Evolutionary conservation across 2,888 invertebrate species (phyloP).

Genomic region (Latrodectus elegans): DNA sequence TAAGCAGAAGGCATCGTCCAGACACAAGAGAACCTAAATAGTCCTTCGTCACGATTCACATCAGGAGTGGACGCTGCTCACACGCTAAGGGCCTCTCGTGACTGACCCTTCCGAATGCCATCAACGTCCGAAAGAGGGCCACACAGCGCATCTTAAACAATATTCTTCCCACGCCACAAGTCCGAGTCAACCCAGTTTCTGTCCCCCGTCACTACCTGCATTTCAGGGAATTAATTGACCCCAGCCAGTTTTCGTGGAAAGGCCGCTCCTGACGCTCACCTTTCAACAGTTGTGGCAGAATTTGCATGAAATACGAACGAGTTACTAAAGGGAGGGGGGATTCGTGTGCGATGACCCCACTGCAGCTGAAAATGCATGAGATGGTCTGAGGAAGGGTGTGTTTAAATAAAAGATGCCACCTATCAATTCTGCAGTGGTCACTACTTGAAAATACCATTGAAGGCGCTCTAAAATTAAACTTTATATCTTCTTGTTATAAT

Average conservation of each 20-base stretch:
- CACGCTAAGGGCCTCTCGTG: conserved; percentile 39
- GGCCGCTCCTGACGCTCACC: conserved; percentile 32
- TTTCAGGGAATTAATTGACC: conserved; percentile 60
- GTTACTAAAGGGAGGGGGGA: not conserved
- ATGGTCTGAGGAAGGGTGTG: conserved; percentile 11
- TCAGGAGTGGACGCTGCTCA: conserved; percentile 38
- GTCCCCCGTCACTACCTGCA: conserved; percentile 26
- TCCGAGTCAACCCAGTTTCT: conserved; percentile 27
- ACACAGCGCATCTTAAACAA: conserved; percentile 22
- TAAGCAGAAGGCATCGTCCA: conserved; percentile 23
- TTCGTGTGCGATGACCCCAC: conserved; percentile 8
- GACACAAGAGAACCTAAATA: conserved; percentile 43
- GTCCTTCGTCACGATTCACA: conserved; percentile 57
- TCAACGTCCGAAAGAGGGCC: conserved; percentile 27
- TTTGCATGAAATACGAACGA: conserved; percentile 63
- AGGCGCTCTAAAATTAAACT: too few relatives aligned
- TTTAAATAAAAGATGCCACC: conserved; percentile 1
- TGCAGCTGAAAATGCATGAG: conserved; percentile 43
- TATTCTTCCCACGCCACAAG: conserved; percentile 55
- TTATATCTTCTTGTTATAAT: too few relatives aligned
- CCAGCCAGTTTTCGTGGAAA: conserved; percentile 12
- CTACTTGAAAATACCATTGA: too few relatives aligned
- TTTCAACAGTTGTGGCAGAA: conserved; percentile 50
- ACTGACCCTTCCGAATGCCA: conserved; percentile 47
- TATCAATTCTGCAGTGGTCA: too few relatives aligned